Base-by-base conservation (phyloP, 2,888 invertebrate genomes). In the Abscondita cerata region DNA sequence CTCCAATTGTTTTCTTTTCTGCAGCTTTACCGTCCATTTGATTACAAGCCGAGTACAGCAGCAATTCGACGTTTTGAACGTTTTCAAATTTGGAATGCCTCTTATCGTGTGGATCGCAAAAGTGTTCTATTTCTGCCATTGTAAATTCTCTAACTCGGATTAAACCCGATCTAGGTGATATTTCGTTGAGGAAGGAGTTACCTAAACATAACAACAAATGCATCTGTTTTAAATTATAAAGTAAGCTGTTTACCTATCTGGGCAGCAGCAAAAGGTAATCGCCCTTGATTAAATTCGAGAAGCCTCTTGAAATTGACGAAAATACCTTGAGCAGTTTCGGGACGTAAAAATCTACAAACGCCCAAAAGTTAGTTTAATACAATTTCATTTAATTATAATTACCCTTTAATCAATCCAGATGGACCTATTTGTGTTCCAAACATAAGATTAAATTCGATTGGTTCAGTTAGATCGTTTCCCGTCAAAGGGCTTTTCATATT, bases 121-220 rank as follows among this genome's bases (percentile, higher is more conserved):
- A 99, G 82, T 99, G 98, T 81, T 99, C 99, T 73, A 99, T 99
- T 84, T 99, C 99, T 63, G 97, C 98, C 98, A 99, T 98, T 0
- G 98, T 98, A 77, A 99, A 99, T 80, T 99, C 99, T 74, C 98
- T 89, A 1, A 98, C 97, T 73, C 98, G 86, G 44, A 98, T 90
- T 8, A 98, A 83, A 1, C 98, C 98, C 67, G 97, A 96, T 63
- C 99, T 85, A 1, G 99, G 99, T 0, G 99, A 99, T 73, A 99
- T 99, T 85, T 99, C 99, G 83, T 99, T 99, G 70, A 99, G 88
- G 79, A 99, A 99, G 0, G 99, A 92, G 78, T 95, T 95, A 56
- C 93, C 92, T 77, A 59, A 48, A 68, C 55, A 38, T 2, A 15
- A 15, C 16, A 5, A 41, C 15, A 19, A 19, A 20, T 20, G 15